Evolutionary conservation across 1,140 invertebrate species (phyloP).

Genomic region (Chelonus insularis): DNA sequence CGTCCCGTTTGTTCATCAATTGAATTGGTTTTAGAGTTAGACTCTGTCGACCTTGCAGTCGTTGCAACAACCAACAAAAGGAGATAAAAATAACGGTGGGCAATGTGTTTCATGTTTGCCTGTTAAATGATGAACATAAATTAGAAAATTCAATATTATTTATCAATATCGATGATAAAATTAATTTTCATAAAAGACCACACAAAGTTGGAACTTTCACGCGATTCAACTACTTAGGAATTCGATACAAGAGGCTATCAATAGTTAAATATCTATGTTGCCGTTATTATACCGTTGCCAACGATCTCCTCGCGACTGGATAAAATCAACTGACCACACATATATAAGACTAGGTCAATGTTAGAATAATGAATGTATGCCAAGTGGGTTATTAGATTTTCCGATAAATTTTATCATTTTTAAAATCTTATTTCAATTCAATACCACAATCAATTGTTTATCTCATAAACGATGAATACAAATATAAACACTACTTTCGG

Average conservation of each 20-base stretch:
- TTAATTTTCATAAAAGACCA: too few species aligned
- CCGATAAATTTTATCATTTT: too few species aligned
- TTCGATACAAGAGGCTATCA: background rate
- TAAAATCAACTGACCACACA: constrained; percentile 6
- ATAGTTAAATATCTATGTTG: background rate
- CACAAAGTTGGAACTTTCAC: constrained; percentile 2
- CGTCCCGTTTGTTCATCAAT: constrained; percentile 54
- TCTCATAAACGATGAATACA: too few species aligned
- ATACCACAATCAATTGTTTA: too few species aligned
- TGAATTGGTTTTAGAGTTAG: constrained; percentile 52
- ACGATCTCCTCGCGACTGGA: constrained; percentile 17
- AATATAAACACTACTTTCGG: too few species aligned
- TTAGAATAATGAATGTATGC: background rate
- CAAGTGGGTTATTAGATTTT: too few species aligned
- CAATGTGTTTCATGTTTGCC: constrained; percentile 40
- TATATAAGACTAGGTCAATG: constrained; percentile 26
- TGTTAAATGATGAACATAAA: background rate
- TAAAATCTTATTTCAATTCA: too few species aligned
- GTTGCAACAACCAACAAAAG: constrained; percentile 46
- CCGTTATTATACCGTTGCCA: constrained; percentile 31
- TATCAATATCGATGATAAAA: background rate
- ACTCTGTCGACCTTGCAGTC: constrained; percentile 57
- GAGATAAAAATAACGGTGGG: constrained; percentile 43
- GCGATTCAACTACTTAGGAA: constrained; percentile 18
- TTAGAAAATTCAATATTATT: too few species aligned